Evolutionary conservation across 2,113 vertebrate genomes (phyloP), one percentile per base, ranked within the genome.

Genomic region (Strix aluco): DNA sequence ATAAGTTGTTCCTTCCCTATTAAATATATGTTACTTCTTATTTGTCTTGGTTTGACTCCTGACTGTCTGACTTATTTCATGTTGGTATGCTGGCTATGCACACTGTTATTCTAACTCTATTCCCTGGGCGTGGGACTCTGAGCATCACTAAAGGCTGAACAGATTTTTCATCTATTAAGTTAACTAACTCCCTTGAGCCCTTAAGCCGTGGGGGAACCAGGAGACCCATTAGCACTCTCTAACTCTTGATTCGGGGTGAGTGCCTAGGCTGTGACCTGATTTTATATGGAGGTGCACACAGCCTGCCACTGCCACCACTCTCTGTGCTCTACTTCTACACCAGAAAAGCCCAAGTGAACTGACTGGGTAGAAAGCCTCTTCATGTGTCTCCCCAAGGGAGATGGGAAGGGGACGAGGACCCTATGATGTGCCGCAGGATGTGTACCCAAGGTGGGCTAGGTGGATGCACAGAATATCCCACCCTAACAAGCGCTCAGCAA

Each of bases 381-480:
- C 26, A 44, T 58, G 15, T 44, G 3, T 26, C 13, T 72, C 18
- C 36, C 21, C 25, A 25, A 1, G n/a, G n/a, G 15, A 42, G 13
- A 12, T 38, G 46, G n/a, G 21, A 87, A 88, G 17, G 11, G 23
- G 6, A 34, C 0, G 3, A 75, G 36, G 20, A 65, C 19, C 23
- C 36, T 52, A 8, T 2, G 0, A 17, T 6, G 11, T 74, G 54
- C 23, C 0, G 3, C 42, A 74, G 65, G 61, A 67, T 26, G 10
- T 13, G 22, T 42, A 49, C 55, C 51, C 0, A 0, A 21, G 47
- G 20, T 11, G 6, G 8, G 18, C 40, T 57, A n/a, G 26, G 47
- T 44, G 47, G 52, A 63, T 72, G 52, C 40, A 62, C 16, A 77
- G 22, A 57, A 42, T 47, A 70, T 69, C 30, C 25, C 52, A 46